These are phyloP conservation scores for Pipistrellus nathusii DNA, from an alignment of 2,797 vertebrate genomes.

Conservation along the genomic window DNA sequence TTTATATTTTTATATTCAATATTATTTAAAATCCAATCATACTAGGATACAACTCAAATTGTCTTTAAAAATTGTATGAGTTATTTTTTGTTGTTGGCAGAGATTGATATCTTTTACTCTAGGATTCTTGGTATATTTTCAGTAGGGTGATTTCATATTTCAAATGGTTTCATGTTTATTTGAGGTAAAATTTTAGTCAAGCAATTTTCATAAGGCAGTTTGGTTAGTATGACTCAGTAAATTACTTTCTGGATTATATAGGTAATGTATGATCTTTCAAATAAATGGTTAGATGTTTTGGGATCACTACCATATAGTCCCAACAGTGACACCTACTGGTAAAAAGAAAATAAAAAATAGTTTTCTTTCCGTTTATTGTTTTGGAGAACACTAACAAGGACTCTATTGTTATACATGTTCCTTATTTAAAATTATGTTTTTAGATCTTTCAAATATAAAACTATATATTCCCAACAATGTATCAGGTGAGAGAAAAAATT, in stretches of 20 bases:
- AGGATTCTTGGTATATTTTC: neutral
- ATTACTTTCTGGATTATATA: slow-evolving; percentile 48
- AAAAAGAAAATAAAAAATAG: slow-evolving; percentile 70
- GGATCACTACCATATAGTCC: slow-evolving; percentile 81
- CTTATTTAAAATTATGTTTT: slow-evolving; percentile 44
- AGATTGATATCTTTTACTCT: neutral
- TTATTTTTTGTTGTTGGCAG: slow-evolving; percentile 26
- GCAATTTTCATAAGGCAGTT: slow-evolving; percentile 25
- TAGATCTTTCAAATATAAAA: slow-evolving; percentile 62
- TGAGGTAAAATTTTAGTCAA: slow-evolving; percentile 43
- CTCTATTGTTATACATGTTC: slow-evolving; percentile 33
- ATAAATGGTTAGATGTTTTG: slow-evolving; percentile 40
- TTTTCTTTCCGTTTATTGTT: slow-evolving; percentile 72
- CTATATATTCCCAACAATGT: slow-evolving; percentile 29
- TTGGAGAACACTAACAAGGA: slow-evolving; percentile 57
- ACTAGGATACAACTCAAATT: neutral
- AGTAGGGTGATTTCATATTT: slow-evolving; percentile 9
- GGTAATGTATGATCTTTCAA: slow-evolving; percentile 5
- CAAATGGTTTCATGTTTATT: neutral
- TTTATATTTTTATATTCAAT: neutral
- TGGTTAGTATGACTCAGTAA: slow-evolving; percentile 15
- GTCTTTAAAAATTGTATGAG: neutral
- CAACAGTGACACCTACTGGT: slow-evolving; percentile 89
- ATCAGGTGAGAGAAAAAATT: slow-evolving; percentile 51
- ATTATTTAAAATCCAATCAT: slow-evolving; percentile 20